Evolutionary conservation across 2,113 vertebrate genomes (phyloP).

Genomic region (Sterna hirundo): DNA sequence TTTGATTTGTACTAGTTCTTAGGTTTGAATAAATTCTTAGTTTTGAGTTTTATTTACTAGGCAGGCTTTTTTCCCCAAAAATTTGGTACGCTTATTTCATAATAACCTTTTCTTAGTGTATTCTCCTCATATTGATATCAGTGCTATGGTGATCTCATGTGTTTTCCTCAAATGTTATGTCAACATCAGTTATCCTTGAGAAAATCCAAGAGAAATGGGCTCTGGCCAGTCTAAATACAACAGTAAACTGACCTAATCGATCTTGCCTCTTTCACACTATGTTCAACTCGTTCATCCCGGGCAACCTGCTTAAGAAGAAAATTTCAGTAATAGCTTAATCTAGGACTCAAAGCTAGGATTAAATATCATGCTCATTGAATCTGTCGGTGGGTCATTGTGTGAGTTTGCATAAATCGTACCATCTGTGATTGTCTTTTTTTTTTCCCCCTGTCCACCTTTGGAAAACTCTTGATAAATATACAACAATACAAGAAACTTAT

Average conservation of each 20-base stretch:
- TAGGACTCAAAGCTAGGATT: background rate
- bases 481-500: background rate
- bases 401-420: background rate
- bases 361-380: background rate
- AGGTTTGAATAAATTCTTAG: background rate
- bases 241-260: background rate
- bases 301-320: background rate
- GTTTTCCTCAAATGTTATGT: background rate
- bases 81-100: background rate
- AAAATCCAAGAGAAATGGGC: background rate
- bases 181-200: background rate
- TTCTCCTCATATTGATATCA: background rate
- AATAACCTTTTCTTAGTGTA: background rate
- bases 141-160: background rate
- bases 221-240: background rate
- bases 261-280: background rate
- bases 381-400: background rate
- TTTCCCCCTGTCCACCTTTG: background rate
- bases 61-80: fast-evolving
- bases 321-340: background rate
- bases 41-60: background rate
- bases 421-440: background rate
- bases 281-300: background rate
- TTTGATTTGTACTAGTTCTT: conserved; percentile 5
- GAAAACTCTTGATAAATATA: background rate